A percentile compares a stretch with the other conserved stretches of the same genome.
Evolutionary conservation across 2,888 invertebrate species (phyloP).

Genomic region (Acleris cristana): DNA sequence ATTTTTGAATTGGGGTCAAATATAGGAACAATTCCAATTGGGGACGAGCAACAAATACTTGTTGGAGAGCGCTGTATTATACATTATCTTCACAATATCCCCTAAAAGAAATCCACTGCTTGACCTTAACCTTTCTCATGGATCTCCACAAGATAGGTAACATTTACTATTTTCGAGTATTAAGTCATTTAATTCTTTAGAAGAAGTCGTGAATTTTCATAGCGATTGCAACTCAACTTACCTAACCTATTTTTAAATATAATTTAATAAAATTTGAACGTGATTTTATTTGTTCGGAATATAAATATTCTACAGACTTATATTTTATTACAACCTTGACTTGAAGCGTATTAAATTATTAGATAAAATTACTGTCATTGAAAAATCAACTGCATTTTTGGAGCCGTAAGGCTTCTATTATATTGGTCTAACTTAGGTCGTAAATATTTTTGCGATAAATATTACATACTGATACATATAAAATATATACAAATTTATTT

Average conservation of each 20-base stretch:
- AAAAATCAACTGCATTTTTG: background rate
- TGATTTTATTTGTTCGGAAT: background rate
- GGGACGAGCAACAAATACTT: too few species aligned
- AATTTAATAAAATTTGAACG: slow-evolving; percentile 10
- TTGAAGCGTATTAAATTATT: slow-evolving; percentile 18
- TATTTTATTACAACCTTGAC: slow-evolving; percentile 15
- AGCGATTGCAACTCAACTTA: too few species aligned
- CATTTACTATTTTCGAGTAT: too few species aligned
- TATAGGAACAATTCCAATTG: too few species aligned
- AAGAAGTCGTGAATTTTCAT: too few species aligned
- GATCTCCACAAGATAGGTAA: too few species aligned
- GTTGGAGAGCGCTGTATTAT: too few species aligned
- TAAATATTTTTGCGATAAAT: slow-evolving; percentile 16
- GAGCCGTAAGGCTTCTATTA: background rate
- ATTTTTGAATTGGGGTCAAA: too few species aligned
- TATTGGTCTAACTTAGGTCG: background rate
- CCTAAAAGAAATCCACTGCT: too few species aligned
- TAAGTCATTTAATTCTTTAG: too few species aligned
- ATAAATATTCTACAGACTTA: slow-evolving; percentile 2
- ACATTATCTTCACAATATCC: too few species aligned
- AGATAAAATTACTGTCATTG: slow-evolving; percentile 7
- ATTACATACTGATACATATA: slow-evolving; percentile 7
- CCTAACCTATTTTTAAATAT: slow-evolving; percentile 39
- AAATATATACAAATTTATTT: slow-evolving; percentile 1
- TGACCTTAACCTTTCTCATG: too few species aligned